Base-by-base conservation (phyloP, 1,140 invertebrate species). In the Psix sp. region DNA sequence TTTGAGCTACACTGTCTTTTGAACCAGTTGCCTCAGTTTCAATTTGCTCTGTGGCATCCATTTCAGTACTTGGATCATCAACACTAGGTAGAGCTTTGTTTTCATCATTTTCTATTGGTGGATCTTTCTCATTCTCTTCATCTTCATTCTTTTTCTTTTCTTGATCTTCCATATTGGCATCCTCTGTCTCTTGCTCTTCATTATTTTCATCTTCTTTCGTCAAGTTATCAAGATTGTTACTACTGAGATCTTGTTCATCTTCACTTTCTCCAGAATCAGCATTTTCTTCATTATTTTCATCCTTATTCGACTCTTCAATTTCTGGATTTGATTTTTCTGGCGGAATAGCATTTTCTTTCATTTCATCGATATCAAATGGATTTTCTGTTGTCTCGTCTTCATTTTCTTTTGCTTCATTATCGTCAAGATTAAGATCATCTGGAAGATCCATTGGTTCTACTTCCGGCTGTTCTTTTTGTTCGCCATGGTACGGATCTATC, bases 401-500 rank as follows among this genome's bases (percentile, higher is more conserved):
- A 21, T 91, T 89, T 54, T 87, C 78, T 85, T 89, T 87, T 15
- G 86, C 89, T 62, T 93, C 90, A n/a, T 91, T 91, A 39, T 93
- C 92, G 80, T 97, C 95, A 2, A 96, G 83, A 80, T 96, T 91
- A 35, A 95, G 84, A 87, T 96, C 93, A 42, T 97, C 95, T 4
- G 95, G 94, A 54, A 98, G 82, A 77, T 98, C 95, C 80, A 97
- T 90, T 13, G 92, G 89, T 85, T 97, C 94, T 4, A 94, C 91
- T 80, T 96, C 94, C 0, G 92, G 91, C 33, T 91, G 88, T 65
- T 92, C 90, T 77, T 91, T 89, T 48, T 93, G 88, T 29, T 94
- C 92, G 18, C 93, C 94, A 82, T 96, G 94, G 82, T 95, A 93
- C 14, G 94, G 94, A 90, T 97, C 94, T 0, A 92, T 87, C 86